phyloP scores from a whole-genome alignment of 2,888 invertebrate genomes.

The Theristus sp. region DNA sequence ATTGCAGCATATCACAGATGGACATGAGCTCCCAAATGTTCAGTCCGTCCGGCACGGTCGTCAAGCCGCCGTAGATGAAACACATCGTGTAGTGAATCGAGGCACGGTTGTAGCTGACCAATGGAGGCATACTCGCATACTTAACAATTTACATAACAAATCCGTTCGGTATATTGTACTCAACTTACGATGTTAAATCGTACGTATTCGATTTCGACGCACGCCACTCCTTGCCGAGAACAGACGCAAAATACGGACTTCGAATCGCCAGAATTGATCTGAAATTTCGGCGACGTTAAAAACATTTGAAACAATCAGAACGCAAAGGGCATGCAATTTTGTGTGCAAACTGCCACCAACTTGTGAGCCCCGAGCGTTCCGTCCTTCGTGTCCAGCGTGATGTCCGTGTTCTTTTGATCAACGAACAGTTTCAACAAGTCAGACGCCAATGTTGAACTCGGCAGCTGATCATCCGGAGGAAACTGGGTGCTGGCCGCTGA shows the following conservation, averaged over 20 bases:
- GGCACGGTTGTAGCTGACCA: constrained; percentile 30
- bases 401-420: neutral
- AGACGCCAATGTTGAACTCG: constrained; percentile 51
- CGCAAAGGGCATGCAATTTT: neutral
- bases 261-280: neutral
- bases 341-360: constrained; percentile 7
- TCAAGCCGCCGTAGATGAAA: constrained; percentile 80
- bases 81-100: constrained; percentile 74
- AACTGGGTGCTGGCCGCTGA: neutral
- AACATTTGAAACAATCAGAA: too few relatives aligned
- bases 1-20: constrained; percentile 65
- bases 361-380: constrained; percentile 65
- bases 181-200: neutral
- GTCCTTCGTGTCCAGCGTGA: constrained; percentile 56
- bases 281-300: too few relatives aligned
- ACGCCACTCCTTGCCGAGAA: neutral
- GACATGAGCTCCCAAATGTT: constrained; percentile 49
- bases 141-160: too few relatives aligned
- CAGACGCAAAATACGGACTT: neutral
- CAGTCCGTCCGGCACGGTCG: constrained; percentile 65
- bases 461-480: constrained; percentile 5
- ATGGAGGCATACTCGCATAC: too few relatives aligned
- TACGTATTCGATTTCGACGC: neutral
- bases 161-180: too few relatives aligned
- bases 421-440: constrained; percentile 41